phyloP scores from a whole-genome alignment of 1,140 invertebrate species.

The Triops cancriformis region DNA sequence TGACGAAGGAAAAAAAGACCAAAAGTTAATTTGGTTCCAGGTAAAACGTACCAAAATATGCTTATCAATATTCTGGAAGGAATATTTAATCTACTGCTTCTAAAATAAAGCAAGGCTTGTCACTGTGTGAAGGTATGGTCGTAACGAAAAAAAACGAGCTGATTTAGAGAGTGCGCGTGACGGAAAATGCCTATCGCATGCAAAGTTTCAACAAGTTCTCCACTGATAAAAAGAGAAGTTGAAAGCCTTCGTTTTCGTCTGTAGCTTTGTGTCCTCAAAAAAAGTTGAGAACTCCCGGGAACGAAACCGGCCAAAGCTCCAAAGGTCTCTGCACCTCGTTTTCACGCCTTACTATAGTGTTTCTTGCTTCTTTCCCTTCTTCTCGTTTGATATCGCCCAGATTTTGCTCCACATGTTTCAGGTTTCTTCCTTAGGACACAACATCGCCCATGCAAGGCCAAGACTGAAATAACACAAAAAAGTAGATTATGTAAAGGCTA shows the following conservation, averaged over 20 bases:
- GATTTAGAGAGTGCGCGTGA: slow-evolving; percentile 9
- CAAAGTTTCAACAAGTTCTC: neutral
- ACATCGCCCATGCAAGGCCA: neutral
- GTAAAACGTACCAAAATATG: neutral
- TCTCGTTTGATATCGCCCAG: neutral
- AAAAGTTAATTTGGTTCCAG: neutral
- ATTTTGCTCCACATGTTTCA: neutral
- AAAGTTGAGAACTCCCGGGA: neutral
- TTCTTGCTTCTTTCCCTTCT: neutral
- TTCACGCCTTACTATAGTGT: neutral
- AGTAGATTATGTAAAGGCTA: neutral
- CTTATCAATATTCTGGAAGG: neutral
- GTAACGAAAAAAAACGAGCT: neutral
- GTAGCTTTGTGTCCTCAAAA: neutral
- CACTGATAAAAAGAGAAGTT: neutral
- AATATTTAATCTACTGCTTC: neutral
- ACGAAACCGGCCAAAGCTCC: neutral
- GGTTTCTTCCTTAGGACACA: neutral
- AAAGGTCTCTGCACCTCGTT: neutral
- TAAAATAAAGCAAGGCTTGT: neutral
- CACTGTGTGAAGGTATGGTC: neutral
- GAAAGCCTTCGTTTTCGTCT: neutral
- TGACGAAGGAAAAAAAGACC: neutral
- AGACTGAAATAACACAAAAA: neutral
- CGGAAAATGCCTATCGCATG: slow-evolving; percentile 1